phyloP scores from a whole-genome alignment of 2,888 invertebrate species.

The Drosophila birchii region DNA sequence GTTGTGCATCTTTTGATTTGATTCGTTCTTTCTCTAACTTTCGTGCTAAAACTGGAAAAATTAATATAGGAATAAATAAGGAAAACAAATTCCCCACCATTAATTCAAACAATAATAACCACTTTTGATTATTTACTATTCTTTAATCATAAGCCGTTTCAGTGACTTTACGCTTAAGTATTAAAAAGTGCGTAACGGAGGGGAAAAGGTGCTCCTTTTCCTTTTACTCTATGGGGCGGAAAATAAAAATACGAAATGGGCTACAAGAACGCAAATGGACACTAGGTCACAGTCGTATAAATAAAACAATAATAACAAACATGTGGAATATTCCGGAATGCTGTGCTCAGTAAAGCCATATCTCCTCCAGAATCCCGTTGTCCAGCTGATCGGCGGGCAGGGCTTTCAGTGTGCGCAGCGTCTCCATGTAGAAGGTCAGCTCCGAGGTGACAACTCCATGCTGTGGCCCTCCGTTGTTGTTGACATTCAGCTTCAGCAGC shows the following conservation, averaged over 20 bases:
- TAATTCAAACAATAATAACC: neutral
- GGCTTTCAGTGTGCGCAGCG: slow-evolving; percentile 91
- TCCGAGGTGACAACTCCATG: slow-evolving; percentile 97
- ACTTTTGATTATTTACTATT: slow-evolving; percentile 22
- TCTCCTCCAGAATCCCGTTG: slow-evolving; percentile 90
- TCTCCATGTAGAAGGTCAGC: slow-evolving; percentile 95
- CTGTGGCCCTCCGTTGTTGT: slow-evolving; percentile 98
- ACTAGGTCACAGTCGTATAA: slow-evolving; percentile 3
- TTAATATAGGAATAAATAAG: neutral
- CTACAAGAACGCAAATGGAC: slow-evolving; percentile 6
- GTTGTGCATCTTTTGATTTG: neutral
- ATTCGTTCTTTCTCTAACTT: neutral
- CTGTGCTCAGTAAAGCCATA: slow-evolving; percentile 87
- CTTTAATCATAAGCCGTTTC: slow-evolving; percentile 36
- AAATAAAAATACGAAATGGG: slow-evolving; percentile 23
- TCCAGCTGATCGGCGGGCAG: slow-evolving; percentile 90
- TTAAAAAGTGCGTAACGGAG: slow-evolving; percentile 36
- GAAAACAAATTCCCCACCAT: neutral
- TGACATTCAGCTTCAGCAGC: slow-evolving; percentile 93
- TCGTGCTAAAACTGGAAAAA: neutral
- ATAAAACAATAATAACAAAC: slow-evolving; percentile 45
- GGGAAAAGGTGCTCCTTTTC: slow-evolving; percentile 9
- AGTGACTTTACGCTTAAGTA: slow-evolving; percentile 32
- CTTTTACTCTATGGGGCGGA: slow-evolving; percentile 27
- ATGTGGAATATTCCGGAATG: slow-evolving; percentile 40